Conservation (phyloP, 1,140 invertebrate species). For the Adelges cooleyi region DNA sequence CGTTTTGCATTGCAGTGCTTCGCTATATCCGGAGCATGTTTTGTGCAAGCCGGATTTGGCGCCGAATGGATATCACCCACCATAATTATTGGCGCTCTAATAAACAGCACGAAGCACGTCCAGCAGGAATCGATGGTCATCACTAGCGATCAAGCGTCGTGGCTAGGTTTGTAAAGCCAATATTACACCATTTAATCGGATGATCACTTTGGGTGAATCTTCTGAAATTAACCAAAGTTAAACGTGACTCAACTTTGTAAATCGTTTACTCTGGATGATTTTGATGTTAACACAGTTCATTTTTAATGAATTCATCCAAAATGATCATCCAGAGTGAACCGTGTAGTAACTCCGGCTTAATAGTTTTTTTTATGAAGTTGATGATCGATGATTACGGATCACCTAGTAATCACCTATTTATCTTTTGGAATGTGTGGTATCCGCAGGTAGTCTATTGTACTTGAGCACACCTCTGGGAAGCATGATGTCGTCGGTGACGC, state of each 20-base stretch:
- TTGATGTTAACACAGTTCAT: not conserved
- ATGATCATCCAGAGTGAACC: too few species aligned
- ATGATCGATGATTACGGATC: too few species aligned
- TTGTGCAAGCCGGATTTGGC: slow-evolving; percentile 32
- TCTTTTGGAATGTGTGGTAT: too few species aligned
- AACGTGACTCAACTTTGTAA: not conserved
- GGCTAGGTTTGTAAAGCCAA: slow-evolving; percentile 34
- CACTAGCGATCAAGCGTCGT: slow-evolving; percentile 33
- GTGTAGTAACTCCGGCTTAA: not conserved
- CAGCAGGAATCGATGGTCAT: slow-evolving; percentile 4
- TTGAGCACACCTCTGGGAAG: slow-evolving; percentile 31
- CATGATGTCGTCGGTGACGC: slow-evolving; percentile 26
- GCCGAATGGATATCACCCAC: slow-evolving; percentile 33
- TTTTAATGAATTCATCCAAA: not conserved
- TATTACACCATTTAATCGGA: not conserved
- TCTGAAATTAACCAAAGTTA: not conserved
- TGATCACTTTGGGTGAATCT: not conserved
- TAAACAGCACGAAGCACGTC: not conserved
- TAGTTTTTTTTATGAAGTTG: too few species aligned
- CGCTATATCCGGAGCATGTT: not conserved
- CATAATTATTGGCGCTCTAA: slow-evolving; percentile 33
- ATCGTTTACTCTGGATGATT: not conserved
- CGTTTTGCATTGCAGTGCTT: not conserved
- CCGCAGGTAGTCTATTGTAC: slow-evolving; percentile 30
- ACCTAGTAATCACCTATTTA: too few species aligned